Conservation (phyloP, 2,797 vertebrate species). For the Oreortyx pictus region DNA sequence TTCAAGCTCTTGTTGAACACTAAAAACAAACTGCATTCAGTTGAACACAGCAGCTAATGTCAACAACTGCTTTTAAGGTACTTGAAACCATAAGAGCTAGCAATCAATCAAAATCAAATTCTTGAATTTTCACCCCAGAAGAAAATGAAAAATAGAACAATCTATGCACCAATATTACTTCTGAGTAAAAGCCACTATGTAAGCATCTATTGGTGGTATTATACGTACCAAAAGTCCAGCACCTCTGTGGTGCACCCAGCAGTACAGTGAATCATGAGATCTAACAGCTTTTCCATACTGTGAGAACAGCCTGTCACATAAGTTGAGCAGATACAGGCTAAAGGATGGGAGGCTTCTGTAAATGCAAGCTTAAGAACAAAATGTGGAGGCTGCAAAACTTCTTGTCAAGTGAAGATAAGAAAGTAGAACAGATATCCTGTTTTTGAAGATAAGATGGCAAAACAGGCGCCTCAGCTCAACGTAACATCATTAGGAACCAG, state of each 20-base stretch:
- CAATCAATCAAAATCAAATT: not conserved
- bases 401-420: too few relatives aligned
- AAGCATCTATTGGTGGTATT: not conserved
- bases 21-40: rapidly evolving
- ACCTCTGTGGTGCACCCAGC: not conserved
- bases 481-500: too few relatives aligned
- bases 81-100: not conserved
- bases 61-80: not conserved
- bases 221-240: not conserved
- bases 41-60: not conserved
- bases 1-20: not conserved
- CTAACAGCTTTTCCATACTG: too few relatives aligned
- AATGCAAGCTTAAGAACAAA: too few relatives aligned
- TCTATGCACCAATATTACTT: not conserved
- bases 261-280: not conserved
- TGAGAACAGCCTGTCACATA: too few relatives aligned
- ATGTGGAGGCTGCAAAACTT: too few relatives aligned
- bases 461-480: too few relatives aligned
- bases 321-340: too few relatives aligned
- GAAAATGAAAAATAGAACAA: not conserved
- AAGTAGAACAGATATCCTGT: too few relatives aligned
- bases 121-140: not conserved
- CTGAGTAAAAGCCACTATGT: not conserved
- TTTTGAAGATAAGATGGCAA: too few relatives aligned
- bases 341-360: too few relatives aligned